Evolutionary conservation across 2,888 invertebrate species (phyloP).

Genomic region (Drosophila mimica): DNA sequence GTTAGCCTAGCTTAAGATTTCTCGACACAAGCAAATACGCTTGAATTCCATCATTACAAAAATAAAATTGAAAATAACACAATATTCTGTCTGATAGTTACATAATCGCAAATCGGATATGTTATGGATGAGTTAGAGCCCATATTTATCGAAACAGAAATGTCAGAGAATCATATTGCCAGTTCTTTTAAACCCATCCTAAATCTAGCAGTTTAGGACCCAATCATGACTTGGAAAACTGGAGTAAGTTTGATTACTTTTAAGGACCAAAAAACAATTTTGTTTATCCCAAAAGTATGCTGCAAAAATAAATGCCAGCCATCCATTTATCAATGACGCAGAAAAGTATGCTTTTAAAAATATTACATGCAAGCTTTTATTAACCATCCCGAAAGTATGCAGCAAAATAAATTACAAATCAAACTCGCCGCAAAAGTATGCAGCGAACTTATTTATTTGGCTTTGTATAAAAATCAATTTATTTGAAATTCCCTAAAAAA

Average conservation of each 20-base stretch:
- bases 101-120: too few species aligned
- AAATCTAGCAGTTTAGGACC: neutral
- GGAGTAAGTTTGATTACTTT: neutral
- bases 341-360: conserved; percentile 3
- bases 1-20: too few species aligned
- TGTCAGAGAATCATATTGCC: neutral
- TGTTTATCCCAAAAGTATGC: conserved; percentile 1
- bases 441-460: neutral
- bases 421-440: neutral
- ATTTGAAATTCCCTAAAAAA: neutral
- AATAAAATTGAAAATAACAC: too few species aligned
- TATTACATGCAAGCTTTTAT: neutral
- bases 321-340: neutral
- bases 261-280: neutral
- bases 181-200: neutral
- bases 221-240: neutral
- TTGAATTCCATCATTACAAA: too few species aligned
- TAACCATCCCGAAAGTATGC: conserved; percentile 2
- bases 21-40: too few species aligned
- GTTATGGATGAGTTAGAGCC: neutral
- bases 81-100: too few species aligned
- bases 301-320: neutral
- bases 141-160: neutral
- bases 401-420: neutral
- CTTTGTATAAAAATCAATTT: neutral